These are phyloP conservation scores for Clepsis dumicolana DNA, from an alignment of 2,888 invertebrate genomes.

Conservation along the genomic window DNA sequence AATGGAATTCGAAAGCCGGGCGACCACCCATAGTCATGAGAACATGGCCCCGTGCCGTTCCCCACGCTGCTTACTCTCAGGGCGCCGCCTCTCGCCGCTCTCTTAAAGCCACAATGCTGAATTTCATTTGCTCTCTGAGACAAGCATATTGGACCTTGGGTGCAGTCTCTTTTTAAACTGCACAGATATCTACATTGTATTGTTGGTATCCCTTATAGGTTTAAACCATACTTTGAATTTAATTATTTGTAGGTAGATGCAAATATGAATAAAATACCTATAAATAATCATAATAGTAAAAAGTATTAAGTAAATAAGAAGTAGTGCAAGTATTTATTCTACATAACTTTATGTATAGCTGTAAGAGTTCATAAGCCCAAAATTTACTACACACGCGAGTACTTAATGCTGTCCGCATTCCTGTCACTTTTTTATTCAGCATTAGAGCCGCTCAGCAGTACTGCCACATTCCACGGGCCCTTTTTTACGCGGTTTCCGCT, in stretches of 20 bases:
- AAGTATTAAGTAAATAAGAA: no score
- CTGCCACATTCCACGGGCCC: conserved; percentile 84
- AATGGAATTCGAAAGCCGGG: conserved; percentile 85
- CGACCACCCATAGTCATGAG: conserved; percentile 86
- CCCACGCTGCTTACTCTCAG: conserved; percentile 74
- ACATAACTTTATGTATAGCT: conserved; percentile 1
- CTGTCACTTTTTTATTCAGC: conserved; percentile 78
- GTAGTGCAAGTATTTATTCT: not conserved
- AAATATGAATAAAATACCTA: not conserved
- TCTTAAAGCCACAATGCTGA: conserved; percentile 78
- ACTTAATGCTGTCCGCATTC: conserved; percentile 75
- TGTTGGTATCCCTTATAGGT: not conserved
- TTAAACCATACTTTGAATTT: no score
- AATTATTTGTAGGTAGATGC: not conserved
- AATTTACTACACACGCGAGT: conserved; percentile 36
- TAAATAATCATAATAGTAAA: not conserved
- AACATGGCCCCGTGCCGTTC: conserved; percentile 81
- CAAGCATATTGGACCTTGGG: conserved; percentile 58
- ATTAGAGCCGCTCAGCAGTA: conserved; percentile 82
- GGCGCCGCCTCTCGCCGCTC: conserved; percentile 81
- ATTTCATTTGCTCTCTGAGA: conserved; percentile 80
- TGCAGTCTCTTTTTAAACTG: conserved; percentile 51
- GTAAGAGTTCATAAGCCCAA: conserved; percentile 18
- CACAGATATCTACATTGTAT: not conserved
- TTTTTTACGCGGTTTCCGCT: conserved; percentile 86